Conservation (phyloP, 2,797 vertebrate species). For the Xiphorhynchus erythropygius region DNA sequence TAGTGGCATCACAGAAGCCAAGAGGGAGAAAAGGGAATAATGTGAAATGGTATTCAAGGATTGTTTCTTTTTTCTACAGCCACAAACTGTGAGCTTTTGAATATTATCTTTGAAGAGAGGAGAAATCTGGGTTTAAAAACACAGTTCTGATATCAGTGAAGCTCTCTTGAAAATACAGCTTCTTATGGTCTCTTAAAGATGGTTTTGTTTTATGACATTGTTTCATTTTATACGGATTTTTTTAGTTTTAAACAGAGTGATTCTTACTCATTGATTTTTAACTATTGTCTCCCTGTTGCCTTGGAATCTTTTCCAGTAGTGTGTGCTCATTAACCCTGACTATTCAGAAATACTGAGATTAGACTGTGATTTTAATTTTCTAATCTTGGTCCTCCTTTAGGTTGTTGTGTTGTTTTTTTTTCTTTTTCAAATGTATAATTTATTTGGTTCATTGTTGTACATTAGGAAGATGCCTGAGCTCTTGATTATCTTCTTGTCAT, state of each 20-base stretch:
- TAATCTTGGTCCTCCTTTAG: neutral
- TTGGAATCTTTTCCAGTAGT: neutral
- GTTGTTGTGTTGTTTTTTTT: neutral
- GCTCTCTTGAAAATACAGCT: neutral
- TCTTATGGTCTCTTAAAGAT: neutral
- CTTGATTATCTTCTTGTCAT: neutral
- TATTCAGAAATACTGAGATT: neutral
- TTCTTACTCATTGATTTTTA: neutral
- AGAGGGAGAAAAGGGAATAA: neutral
- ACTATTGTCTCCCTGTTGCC: neutral
- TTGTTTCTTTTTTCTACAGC: neutral
- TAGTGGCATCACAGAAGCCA: neutral
- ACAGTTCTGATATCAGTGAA: neutral
- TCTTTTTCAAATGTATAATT: neutral
- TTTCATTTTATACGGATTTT: neutral
- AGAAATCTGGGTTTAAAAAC: neutral
- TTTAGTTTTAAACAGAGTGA: neutral
- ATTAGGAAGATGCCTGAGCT: neutral
- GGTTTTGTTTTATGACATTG: neutral
- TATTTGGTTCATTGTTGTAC: slow-evolving; percentile 8
- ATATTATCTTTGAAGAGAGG: neutral
- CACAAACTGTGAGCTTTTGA: neutral
- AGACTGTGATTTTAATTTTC: neutral
- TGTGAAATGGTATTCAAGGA: neutral
- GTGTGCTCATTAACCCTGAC: neutral